Conservation (phyloP, 2,113 vertebrate genomes). For the Catharus fuscescens region DNA sequence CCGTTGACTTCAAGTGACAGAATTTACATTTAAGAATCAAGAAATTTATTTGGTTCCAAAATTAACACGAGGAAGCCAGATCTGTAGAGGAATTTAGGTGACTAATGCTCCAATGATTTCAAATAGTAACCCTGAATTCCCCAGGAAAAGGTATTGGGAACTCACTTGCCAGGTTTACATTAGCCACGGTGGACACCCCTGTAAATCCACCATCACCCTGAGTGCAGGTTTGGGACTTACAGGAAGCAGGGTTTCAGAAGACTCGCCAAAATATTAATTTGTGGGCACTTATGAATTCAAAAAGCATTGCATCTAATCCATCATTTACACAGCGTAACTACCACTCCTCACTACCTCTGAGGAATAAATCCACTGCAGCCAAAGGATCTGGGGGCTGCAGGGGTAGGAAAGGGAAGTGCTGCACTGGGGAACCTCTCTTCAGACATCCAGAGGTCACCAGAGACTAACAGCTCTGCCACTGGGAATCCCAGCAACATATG, state of each 20-base stretch:
- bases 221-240: background rate
- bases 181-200: background rate
- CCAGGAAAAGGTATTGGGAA: background rate
- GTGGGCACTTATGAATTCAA: background rate
- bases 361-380: background rate
- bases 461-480: background rate
- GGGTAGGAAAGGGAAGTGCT: background rate
- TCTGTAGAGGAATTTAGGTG: background rate
- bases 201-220: background rate
- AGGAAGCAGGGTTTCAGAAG: background rate
- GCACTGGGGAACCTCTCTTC: background rate
- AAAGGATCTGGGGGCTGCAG: background rate
- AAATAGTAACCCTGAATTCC: background rate
- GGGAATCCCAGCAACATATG: background rate
- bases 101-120: background rate
- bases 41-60: background rate
- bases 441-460: background rate
- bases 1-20: background rate
- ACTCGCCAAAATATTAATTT: background rate
- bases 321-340: background rate
- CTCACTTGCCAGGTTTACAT: background rate
- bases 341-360: background rate
- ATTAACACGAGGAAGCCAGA: background rate
- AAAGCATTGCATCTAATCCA: background rate
- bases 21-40: background rate